phyloP scores from a whole-genome alignment of 2,888 invertebrate genomes.

The Aporophyla lueneburgensis region DNA sequence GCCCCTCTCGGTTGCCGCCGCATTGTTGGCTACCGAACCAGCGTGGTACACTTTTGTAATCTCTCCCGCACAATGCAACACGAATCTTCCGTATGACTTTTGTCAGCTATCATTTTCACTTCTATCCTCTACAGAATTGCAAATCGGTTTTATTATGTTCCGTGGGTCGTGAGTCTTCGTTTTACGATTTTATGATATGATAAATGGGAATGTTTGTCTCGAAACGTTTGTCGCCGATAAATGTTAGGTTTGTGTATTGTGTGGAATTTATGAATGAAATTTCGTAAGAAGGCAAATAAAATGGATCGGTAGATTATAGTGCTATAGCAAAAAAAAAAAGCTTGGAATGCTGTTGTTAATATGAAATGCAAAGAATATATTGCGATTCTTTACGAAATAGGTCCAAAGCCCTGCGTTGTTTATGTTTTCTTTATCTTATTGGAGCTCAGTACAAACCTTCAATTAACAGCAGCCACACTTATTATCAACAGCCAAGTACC shows the following conservation, averaged over 20 bases:
- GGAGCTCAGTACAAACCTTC: background rate
- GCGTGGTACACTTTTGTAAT: constrained; percentile 81
- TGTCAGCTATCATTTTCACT: constrained; percentile 89
- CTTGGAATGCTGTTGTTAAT: constrained; percentile 49
- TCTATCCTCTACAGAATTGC: constrained; percentile 80
- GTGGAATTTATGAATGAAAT: constrained; percentile 68
- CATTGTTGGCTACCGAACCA: constrained; percentile 86
- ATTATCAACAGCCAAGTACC: background rate
- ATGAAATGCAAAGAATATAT: constrained; percentile 5
- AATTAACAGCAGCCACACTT: background rate
- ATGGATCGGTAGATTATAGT: constrained; percentile 58
- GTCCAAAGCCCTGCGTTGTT: background rate
- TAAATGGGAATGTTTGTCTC: constrained; percentile 83
- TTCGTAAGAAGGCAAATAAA: constrained; percentile 80
- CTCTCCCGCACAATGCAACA: constrained; percentile 80
- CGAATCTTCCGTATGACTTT: constrained; percentile 83
- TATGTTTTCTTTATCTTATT: background rate
- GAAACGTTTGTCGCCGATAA: constrained; percentile 79
- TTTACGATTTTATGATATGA: constrained; percentile 82
- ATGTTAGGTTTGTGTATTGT: constrained; percentile 83
- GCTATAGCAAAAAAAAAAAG: constrained; percentile 42
- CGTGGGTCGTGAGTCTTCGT: constrained; percentile 78
- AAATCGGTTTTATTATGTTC: constrained; percentile 86
- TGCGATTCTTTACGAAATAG: background rate
- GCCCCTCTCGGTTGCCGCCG: constrained; percentile 86